Base-by-base conservation (phyloP, 2,797 vertebrate genomes). In the Enteromius afrohamiltoni region DNA sequence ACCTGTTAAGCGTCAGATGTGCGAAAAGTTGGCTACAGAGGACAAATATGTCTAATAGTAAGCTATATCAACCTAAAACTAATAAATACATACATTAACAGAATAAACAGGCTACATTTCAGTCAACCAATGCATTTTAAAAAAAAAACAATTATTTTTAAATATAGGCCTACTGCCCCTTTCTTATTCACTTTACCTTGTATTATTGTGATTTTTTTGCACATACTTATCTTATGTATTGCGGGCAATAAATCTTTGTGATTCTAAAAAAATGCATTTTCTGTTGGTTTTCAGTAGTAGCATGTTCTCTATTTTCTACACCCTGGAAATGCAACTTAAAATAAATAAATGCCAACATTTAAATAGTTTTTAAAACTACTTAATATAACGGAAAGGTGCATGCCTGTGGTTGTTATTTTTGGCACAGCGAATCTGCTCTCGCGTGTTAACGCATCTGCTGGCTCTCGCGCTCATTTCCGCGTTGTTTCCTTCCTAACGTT, bases 401-500 rank as follows among this genome's bases (percentile, higher is more conserved):
- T 53, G 31, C 1, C 21, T 16, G 45, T 40, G n/a, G 0, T 19
- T 34, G 26, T 40, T 40, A 9, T 40, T 40, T 42, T 9, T 5
- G 42, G 7, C 40, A 67, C 64, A 10, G 9, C 49, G 49, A 40
- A 40, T 64, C 53, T 42, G 80, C 80, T 4, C 17, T 16, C 16
- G 13, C 11, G 4, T 26, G 8, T 53, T 19, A 37, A 14, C 1
- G 40, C 11, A 21, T 40, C 21, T 9, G 17, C 19, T 11, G 51
- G 13, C 7, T 16, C 21, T 6, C 70, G 31, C n/a, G 0, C 45
- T 47, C 60, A 73, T 71, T 86, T 88, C 87, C 85, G 87, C 37
- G 11, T 26, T 45, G 78, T 75, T 85, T 87, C 82, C 85, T 87
- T 87, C 82, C 83, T 17, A 14, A 51, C 68, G 64, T 65, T 82